A percentile compares a stretch with the other conserved stretches of the same genome.
Conservation (phyloP, 2,888 invertebrate genomes). For the Hydrotaea diabolus region DNA sequence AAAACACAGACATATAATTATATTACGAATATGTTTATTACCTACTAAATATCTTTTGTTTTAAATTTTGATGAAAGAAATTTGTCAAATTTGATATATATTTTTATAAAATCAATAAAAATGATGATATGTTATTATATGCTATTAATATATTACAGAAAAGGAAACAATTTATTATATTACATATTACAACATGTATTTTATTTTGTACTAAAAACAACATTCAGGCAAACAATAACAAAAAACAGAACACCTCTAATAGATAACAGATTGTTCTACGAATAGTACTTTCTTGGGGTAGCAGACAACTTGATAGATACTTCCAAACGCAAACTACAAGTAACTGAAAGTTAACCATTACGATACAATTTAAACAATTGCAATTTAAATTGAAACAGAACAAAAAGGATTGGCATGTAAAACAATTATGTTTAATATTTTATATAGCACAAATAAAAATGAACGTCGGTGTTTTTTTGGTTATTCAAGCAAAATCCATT, state of each 20-base stretch:
- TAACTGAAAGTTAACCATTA: too few relatives aligned
- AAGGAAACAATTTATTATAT: conserved; percentile 49
- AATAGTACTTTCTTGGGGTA: neutral
- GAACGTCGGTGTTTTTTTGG: too few relatives aligned
- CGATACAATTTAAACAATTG: neutral
- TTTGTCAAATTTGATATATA: conserved; percentile 65
- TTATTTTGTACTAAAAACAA: conserved; percentile 57
- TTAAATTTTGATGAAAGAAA: conserved; percentile 63
- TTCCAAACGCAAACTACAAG: too few relatives aligned
- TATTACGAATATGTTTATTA: conserved; percentile 57
- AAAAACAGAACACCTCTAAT: conserved; percentile 4
- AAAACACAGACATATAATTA: conserved; percentile 49
- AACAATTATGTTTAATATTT: too few relatives aligned
- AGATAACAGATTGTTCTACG: neutral
- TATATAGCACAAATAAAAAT: too few relatives aligned
- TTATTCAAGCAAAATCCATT: too few relatives aligned
- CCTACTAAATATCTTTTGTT: conserved; percentile 52
- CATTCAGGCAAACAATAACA: neutral
- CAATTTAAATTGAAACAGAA: too few relatives aligned
- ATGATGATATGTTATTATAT: conserved; percentile 64
- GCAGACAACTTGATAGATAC: neutral
- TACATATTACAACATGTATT: conserved; percentile 51
- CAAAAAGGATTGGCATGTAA: too few relatives aligned
- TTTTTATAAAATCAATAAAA: conserved; percentile 65
- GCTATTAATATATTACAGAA: conserved; percentile 58